Evolutionary conservation across 2,888 invertebrate genomes (phyloP).

Genomic region (Platypus cylindrus): DNA sequence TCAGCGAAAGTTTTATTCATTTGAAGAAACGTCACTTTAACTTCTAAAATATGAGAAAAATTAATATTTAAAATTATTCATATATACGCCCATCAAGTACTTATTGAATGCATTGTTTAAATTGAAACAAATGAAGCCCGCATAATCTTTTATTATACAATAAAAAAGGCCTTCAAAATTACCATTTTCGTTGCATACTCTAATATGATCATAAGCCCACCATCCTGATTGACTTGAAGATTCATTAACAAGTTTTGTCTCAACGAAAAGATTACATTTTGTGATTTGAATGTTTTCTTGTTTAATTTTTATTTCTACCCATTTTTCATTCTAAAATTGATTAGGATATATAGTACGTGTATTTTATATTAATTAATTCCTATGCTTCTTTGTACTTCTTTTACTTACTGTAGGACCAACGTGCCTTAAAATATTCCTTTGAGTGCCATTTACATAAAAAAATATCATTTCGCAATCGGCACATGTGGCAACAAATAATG

Average conservation of each 20-base stretch:
- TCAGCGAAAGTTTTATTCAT: conserved; percentile 14
- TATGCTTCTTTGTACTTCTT: no score
- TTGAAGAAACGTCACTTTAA: conserved; percentile 24
- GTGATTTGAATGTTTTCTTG: conserved; percentile 23
- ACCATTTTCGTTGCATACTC: conserved; percentile 31
- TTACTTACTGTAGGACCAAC: conserved; percentile 19
- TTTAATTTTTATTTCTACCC: conserved; percentile 27
- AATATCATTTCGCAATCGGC: conserved; percentile 26
- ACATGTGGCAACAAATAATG: conserved; percentile 26
- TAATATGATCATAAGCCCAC: conserved; percentile 30
- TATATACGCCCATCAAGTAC: no score
- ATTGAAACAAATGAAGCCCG: no score
- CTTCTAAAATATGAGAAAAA: conserved; percentile 19
- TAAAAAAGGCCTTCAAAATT: conserved; percentile 9
- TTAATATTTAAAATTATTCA: background rate
- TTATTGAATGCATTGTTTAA: background rate
- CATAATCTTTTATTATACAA: no score
- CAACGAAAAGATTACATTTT: conserved; percentile 26
- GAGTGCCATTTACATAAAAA: conserved; percentile 20
- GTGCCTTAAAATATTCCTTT: conserved; percentile 18
- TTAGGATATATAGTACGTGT: background rate
- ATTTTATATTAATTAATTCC: no score
- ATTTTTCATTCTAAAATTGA: conserved; percentile 21
- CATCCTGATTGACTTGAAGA: conserved; percentile 20
- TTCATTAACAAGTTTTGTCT: conserved; percentile 22